Percentiles rank a stretch among this genome's conserved stretches.
Evolutionary conservation across 23 tunicate species (phyloP).

Genomic region (Halocynthia aurantium): DNA sequence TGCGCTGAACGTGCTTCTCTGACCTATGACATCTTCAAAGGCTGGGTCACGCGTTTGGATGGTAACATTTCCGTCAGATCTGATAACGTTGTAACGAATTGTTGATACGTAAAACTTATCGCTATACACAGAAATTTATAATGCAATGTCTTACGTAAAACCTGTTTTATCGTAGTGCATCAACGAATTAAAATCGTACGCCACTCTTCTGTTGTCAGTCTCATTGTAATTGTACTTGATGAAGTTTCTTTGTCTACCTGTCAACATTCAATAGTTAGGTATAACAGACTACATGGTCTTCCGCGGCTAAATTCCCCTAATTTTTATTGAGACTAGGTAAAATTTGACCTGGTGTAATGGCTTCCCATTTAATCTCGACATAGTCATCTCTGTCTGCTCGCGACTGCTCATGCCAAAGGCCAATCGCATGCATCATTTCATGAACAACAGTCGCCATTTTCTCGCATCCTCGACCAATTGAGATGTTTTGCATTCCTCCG

Average conservation of each 20-base stretch:
- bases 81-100: neutral
- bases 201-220: conserved; percentile 65
- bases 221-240: conserved; percentile 40
- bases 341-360: conserved; percentile 45
- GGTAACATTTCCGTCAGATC: conserved; percentile 72
- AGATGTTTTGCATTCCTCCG: conserved; percentile 80
- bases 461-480: conserved; percentile 91
- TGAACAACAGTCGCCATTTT: conserved; percentile 61
- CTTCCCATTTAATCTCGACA: conserved; percentile 47
- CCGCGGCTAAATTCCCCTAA: too few relatives aligned
- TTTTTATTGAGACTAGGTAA: too few relatives aligned
- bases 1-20: conserved; percentile 68
- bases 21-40: conserved; percentile 93
- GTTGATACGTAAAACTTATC: too few relatives aligned
- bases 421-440: conserved; percentile 92
- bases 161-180: conserved; percentile 83
- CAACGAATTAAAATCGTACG: conserved; percentile 75
- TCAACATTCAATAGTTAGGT: neutral
- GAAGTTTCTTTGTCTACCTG: conserved; percentile 62
- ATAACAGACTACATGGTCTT: too few relatives aligned
- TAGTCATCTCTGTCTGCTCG: conserved; percentile 85
- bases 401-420: conserved; percentile 89
- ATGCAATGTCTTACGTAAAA: conserved; percentile 35
- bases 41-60: conserved; percentile 85
- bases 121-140: neutral